These are phyloP conservation scores for Nasonia oneida DNA, from an alignment of 2,888 invertebrate species.

Conservation along the genomic window DNA sequence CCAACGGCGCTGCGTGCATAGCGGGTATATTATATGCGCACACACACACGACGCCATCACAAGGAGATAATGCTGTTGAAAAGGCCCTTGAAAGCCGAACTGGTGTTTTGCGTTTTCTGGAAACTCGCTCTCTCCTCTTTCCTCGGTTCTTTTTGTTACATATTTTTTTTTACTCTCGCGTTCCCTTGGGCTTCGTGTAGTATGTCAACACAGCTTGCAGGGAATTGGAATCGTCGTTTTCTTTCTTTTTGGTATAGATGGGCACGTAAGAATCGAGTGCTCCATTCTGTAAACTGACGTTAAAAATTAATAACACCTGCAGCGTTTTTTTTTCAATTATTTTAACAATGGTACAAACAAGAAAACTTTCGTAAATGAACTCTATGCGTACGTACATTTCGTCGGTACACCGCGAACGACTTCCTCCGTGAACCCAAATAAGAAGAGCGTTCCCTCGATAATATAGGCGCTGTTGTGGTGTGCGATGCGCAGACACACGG, in stretches of 20 bases:
- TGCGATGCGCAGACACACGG: background rate
- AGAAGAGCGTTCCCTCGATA: background rate
- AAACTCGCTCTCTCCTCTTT: conserved; percentile 42
- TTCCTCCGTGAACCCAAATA: background rate
- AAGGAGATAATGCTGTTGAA: conserved; percentile 25
- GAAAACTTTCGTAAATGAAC: too few species aligned
- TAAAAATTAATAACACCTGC: too few species aligned
- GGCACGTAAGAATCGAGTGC: background rate
- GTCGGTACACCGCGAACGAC: conserved; percentile 3
- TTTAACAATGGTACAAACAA: too few species aligned
- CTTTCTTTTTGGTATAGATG: conserved; percentile 13
- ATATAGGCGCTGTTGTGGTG: background rate
- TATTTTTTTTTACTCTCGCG: conserved; percentile 4
- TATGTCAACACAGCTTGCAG: background rate
- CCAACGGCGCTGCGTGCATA: background rate
- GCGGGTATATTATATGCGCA: background rate
- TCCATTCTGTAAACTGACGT: background rate
- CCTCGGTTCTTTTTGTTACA: background rate
- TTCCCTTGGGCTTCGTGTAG: background rate
- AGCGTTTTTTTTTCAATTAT: too few species aligned
- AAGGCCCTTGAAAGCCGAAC: conserved; percentile 38
- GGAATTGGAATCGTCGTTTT: conserved; percentile 17
- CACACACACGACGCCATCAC: background rate
- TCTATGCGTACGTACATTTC: background rate
- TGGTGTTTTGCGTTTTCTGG: conserved; percentile 58